Evolutionary conservation across 1,140 invertebrate genomes (phyloP).

Genomic region (Drosophila bipectinata): DNA sequence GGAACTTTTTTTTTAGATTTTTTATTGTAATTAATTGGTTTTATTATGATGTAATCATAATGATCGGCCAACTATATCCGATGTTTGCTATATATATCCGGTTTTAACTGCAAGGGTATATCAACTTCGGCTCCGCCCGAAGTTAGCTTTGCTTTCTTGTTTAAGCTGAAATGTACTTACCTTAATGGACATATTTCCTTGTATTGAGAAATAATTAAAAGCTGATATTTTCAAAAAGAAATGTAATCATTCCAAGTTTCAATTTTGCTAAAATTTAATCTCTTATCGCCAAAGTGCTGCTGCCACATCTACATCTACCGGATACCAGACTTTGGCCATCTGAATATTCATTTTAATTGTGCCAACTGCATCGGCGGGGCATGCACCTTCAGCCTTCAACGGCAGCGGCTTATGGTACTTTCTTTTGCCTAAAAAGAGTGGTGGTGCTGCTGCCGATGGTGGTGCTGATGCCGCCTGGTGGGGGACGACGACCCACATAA

Average conservation of each 20-base stretch:
- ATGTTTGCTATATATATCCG: too few relatives aligned
- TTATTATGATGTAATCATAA: too few relatives aligned
- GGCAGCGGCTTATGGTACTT: constrained; percentile 40
- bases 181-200: too few relatives aligned
- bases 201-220: not conserved
- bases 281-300: not conserved
- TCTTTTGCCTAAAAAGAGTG: constrained; percentile 30
- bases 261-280: not conserved
- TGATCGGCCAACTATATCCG: too few relatives aligned
- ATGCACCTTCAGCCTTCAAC: constrained; percentile 16
- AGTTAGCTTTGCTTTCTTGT: too few relatives aligned
- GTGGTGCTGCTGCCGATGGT: constrained; percentile 2
- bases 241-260: not conserved
- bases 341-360: constrained; percentile 67
- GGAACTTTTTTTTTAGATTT: too few relatives aligned
- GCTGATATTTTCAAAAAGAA: not conserved
- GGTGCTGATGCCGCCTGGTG: constrained; percentile 30
- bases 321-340: constrained; percentile 14
- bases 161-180: too few relatives aligned
- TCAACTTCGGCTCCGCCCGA: too few relatives aligned
- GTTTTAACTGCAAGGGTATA: too few relatives aligned
- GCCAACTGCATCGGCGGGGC: constrained; percentile 31
- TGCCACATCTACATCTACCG: not conserved
- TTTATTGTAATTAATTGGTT: too few relatives aligned
- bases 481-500: constrained; percentile 74